These are phyloP conservation scores for Yponomeuta sedellus DNA, from an alignment of 2,888 invertebrate genomes.

Conservation along the genomic window DNA sequence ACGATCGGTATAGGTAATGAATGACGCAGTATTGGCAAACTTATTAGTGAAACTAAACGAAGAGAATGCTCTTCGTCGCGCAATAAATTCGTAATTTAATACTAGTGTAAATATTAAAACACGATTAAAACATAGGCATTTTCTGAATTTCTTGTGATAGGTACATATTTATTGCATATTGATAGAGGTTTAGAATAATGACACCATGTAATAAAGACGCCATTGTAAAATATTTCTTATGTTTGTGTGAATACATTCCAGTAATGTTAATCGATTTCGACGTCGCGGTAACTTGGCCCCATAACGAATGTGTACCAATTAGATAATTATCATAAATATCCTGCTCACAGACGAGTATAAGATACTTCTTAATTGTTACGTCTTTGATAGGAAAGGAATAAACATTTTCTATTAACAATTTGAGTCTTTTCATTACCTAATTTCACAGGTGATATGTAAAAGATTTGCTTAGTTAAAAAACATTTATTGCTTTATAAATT, in stretches of 20 bases:
- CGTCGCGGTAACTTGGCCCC: neutral
- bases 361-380: slow-evolving; percentile 9
- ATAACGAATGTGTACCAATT: neutral
- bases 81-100: neutral
- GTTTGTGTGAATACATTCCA: slow-evolving; percentile 1
- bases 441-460: neutral
- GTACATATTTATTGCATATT: neutral
- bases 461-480: neutral
- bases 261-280: neutral
- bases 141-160: neutral
- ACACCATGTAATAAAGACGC: neutral
- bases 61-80: neutral
- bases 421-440: neutral
- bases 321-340: neutral
- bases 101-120: neutral
- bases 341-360: slow-evolving; percentile 2
- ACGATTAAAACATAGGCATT: neutral
- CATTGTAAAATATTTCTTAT: neutral
- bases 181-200: neutral
- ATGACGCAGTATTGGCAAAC: neutral
- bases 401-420: slow-evolving; percentile 17
- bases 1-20: neutral
- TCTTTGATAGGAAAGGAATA: slow-evolving; percentile 17
- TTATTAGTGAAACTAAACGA: slow-evolving; percentile 2
- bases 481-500: slow-evolving; percentile 12